These are phyloP conservation scores for Ditylenchus weischeri DNA, from an alignment of 2,888 invertebrate genomes.

Conservation along the genomic window DNA sequence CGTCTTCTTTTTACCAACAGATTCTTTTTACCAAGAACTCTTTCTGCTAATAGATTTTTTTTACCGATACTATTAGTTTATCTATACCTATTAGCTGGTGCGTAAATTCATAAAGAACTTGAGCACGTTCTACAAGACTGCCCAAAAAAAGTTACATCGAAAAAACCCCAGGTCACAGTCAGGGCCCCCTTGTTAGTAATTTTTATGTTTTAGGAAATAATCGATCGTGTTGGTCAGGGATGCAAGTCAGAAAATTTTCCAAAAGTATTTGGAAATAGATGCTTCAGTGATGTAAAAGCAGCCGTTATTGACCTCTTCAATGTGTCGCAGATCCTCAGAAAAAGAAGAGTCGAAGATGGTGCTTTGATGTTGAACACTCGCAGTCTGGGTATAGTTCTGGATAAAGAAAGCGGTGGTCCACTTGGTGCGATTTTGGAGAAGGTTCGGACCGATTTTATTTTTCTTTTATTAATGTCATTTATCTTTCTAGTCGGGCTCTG, in stretches of 20 bases:
- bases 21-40: too few species aligned
- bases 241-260: conserved; percentile 55
- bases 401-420: conserved; percentile 62
- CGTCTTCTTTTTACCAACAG: too few species aligned
- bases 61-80: too few species aligned
- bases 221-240: conserved; percentile 70
- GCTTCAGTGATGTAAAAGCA: too few species aligned
- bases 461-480: background rate
- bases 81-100: too few species aligned
- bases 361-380: conserved; percentile 81
- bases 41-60: too few species aligned
- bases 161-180: too few species aligned
- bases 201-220: conserved; percentile 68
- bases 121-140: too few species aligned
- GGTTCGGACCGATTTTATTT: conserved; percentile 38
- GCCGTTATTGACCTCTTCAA: background rate
- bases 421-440: conserved; percentile 71
- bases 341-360: conserved; percentile 69
- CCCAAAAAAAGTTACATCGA: too few species aligned
- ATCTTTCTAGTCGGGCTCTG: conserved; percentile 42
- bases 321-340: conserved; percentile 25
- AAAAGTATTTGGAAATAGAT: conserved; percentile 20
- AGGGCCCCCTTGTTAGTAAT: too few species aligned
- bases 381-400: conserved; percentile 71
- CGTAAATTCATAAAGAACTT: too few species aligned